phyloP scores from a whole-genome alignment of 2,797 vertebrate species.

The Zonotrichia albicollis region DNA sequence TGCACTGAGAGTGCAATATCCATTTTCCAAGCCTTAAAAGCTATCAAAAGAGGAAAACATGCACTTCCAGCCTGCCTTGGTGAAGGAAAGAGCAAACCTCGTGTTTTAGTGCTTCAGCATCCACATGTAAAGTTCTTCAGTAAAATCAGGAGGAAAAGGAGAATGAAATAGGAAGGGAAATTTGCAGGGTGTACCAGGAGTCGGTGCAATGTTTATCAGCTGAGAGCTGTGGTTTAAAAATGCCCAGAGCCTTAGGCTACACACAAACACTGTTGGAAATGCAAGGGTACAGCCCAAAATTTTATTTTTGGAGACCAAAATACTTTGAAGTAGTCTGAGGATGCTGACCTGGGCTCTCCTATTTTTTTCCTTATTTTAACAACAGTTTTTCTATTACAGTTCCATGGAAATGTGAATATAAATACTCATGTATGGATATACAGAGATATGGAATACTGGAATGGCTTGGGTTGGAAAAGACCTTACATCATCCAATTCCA shows the following conservation, averaged over 20 bases:
- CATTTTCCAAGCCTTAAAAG: constrained; percentile 17
- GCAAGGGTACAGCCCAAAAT: background rate
- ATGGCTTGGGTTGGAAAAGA: background rate
- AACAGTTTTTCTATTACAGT: background rate
- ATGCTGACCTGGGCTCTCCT: background rate
- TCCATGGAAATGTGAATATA: background rate
- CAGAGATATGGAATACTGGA: background rate
- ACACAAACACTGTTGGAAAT: background rate
- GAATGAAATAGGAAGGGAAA: background rate
- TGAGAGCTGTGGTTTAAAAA: background rate
- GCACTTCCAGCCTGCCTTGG: background rate
- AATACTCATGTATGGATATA: background rate
- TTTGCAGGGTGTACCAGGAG: background rate
- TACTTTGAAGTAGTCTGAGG: background rate
- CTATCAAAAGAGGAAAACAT: background rate
- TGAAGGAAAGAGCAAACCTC: background rate
- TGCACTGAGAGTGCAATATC: constrained; percentile 9
- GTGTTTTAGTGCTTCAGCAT: background rate
- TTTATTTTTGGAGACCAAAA: background rate
- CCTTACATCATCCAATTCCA: background rate
- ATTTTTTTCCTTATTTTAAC: background rate
- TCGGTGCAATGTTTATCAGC: background rate
- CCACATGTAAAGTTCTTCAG: background rate
- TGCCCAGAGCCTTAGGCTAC: background rate
- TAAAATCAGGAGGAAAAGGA: background rate